These are phyloP conservation scores for Masnerella sp. DNA, from an alignment of 2,888 invertebrate species.

Conservation along the genomic window DNA sequence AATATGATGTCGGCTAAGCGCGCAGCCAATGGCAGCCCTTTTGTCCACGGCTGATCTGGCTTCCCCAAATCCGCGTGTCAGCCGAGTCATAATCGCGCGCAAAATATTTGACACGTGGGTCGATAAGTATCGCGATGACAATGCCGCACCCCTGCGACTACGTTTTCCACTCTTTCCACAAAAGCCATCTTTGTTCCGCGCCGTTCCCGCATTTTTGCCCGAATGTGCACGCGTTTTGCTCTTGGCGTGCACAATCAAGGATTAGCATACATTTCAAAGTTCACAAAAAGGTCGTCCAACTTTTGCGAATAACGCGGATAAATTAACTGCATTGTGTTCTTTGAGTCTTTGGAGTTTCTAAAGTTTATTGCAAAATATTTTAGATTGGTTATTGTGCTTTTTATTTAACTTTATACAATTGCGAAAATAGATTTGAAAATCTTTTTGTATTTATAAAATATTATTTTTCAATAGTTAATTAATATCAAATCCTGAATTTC, in stretches of 20 bases:
- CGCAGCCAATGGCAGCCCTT: constrained; percentile 2
- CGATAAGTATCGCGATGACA: constrained; percentile 31
- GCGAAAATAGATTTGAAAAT: no score
- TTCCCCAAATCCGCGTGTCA: constrained; percentile 38
- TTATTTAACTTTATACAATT: no score
- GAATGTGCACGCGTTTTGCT: not conserved
- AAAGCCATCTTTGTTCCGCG: constrained; percentile 14
- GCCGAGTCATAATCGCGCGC: constrained; percentile 37
- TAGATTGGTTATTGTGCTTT: no score
- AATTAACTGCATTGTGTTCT: no score
- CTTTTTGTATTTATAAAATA: no score
- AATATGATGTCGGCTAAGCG: constrained; percentile 16
- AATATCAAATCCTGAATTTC: no score
- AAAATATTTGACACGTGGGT: constrained; percentile 44
- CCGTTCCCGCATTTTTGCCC: not conserved
- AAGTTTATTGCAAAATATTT: no score
- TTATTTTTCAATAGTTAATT: no score
- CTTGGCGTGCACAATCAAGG: not conserved
- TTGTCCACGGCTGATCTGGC: constrained; percentile 43
- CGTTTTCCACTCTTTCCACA: constrained; percentile 4
- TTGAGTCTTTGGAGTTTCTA: no score
- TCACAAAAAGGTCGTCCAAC: no score
- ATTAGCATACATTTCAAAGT: no score
- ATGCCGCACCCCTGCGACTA: constrained; percentile 17
- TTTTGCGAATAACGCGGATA: no score